These are phyloP conservation scores for Lutraria lutraria DNA, from an alignment of 2,888 invertebrate genomes.

Conservation along the genomic window DNA sequence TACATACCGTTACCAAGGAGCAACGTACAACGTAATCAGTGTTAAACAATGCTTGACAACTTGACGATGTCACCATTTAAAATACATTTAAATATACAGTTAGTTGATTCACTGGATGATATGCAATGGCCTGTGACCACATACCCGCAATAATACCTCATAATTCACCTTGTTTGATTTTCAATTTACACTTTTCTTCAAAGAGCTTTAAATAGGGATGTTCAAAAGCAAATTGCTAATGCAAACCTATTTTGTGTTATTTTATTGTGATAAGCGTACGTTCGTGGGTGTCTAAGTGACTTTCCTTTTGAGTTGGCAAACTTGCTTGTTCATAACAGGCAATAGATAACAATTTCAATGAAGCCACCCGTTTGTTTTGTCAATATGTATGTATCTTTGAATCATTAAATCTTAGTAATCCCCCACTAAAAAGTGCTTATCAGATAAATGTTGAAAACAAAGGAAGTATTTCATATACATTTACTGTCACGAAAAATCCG, in stretches of 20 bases:
- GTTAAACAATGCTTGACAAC: background rate
- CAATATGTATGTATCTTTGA: background rate
- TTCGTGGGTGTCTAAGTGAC: background rate
- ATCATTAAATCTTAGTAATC: too few relatives aligned
- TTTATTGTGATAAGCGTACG: background rate
- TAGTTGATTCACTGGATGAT: background rate
- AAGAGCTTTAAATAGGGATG: background rate
- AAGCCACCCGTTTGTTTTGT: background rate
- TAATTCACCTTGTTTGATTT: background rate
- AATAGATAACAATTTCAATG: background rate
- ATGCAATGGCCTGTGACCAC: conserved; percentile 26
- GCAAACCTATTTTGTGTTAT: background rate
- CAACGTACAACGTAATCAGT: conserved; percentile 30
- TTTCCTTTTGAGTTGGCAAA: background rate
- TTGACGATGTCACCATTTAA: background rate
- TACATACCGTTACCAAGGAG: conserved; percentile 26
- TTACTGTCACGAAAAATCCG: too few relatives aligned
- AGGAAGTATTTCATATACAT: too few relatives aligned
- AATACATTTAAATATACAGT: background rate
- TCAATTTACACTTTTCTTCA: background rate
- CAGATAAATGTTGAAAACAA: too few relatives aligned
- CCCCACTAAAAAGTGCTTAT: too few relatives aligned
- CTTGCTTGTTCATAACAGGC: background rate
- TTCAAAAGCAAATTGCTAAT: background rate
- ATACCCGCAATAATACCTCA: conserved; percentile 24